phyloP scores from a whole-genome alignment of 2,113 vertebrate species.

The Datnioides undecimradiatus region DNA sequence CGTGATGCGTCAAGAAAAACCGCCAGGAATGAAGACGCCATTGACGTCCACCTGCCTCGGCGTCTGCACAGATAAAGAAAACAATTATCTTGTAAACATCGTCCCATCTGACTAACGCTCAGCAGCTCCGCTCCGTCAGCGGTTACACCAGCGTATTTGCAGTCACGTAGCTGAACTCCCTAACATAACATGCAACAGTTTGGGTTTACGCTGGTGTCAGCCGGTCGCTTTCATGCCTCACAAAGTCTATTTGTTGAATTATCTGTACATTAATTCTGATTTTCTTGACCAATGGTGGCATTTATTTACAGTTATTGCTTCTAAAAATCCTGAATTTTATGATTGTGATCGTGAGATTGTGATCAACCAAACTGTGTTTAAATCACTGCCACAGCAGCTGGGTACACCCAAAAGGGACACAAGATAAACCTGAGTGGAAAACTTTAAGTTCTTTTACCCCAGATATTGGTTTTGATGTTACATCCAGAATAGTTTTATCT shows the following conservation, averaged over 20 bases:
- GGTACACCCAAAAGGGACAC: background rate
- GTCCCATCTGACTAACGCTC: background rate
- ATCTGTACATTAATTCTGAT: background rate
- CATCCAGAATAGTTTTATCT: background rate
- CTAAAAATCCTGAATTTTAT: background rate
- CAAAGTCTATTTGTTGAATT: background rate
- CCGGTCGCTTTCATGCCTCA: background rate
- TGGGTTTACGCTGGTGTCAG: background rate
- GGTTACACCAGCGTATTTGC: background rate
- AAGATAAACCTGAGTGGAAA: background rate
- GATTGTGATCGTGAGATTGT: no score
- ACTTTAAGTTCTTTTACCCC: no score
- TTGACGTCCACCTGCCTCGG: background rate
- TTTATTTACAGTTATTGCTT: background rate
- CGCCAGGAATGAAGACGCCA: constrained; percentile 44
- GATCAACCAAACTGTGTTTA: background rate
- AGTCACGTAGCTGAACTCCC: background rate
- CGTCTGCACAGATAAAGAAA: constrained; percentile 55
- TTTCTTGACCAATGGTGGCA: no score
- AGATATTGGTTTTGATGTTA: background rate
- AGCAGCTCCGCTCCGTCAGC: background rate
- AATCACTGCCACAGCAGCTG: background rate
- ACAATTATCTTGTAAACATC: constrained; percentile 46
- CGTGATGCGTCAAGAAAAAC: constrained; percentile 12
- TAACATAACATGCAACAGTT: no score